A percentile compares a stretch with the other conserved stretches of the same genome.
phyloP scores from a whole-genome alignment of 2,888 invertebrate genomes.

The Yponomeuta sedellus region DNA sequence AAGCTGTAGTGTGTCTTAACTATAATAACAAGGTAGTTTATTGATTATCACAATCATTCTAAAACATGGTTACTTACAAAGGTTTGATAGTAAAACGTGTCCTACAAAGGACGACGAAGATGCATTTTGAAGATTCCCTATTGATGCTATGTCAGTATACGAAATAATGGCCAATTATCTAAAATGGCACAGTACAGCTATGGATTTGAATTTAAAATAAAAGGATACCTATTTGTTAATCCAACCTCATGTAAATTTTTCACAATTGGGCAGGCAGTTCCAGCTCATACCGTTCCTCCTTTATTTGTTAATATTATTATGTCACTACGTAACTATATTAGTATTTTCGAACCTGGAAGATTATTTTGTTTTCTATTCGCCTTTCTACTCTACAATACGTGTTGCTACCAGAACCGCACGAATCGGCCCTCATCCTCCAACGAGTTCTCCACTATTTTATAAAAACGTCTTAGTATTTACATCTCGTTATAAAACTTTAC shows the following conservation, averaged over 20 bases:
- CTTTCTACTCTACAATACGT: slow-evolving; percentile 9
- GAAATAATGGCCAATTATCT: background rate
- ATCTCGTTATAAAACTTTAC: slow-evolving; percentile 50
- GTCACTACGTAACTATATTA: slow-evolving; percentile 22
- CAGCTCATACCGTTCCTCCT: background rate
- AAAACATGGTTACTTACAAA: slow-evolving; percentile 2
- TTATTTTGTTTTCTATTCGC: slow-evolving; percentile 25
- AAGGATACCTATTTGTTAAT: no score
- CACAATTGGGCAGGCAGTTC: background rate
- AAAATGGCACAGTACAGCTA: slow-evolving; percentile 36
- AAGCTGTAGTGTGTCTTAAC: background rate
- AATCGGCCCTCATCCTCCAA: background rate
- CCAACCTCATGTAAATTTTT: no score
- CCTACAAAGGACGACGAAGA: background rate
- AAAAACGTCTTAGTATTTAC: slow-evolving; percentile 56
- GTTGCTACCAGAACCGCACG: background rate
- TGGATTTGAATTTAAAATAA: slow-evolving; percentile 21
- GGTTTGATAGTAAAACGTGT: background rate
- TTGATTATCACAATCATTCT: slow-evolving; percentile 7
- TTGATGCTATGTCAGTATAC: background rate
- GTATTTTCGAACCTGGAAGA: slow-evolving; percentile 36
- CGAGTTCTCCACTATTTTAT: slow-evolving; percentile 32
- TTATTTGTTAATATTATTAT: background rate
- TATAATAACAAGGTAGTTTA: background rate
- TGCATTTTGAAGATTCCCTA: background rate